Conservation (phyloP, 2,113 vertebrate genomes). For the Rissa tridactyla region DNA sequence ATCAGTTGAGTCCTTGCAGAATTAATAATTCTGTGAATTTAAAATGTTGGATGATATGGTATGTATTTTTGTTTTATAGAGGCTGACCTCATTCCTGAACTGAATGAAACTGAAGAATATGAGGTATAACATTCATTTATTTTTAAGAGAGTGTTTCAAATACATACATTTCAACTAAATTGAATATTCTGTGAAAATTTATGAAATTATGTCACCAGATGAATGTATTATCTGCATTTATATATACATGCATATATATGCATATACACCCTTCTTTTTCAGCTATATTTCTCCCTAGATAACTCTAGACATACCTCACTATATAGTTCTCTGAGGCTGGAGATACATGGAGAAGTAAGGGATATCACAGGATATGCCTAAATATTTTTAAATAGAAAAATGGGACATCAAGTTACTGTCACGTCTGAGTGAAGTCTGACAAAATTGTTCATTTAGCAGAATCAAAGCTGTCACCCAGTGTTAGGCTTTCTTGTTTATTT, state of each 20-base stretch:
- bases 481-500: background rate
- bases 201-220: background rate
- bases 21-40: background rate
- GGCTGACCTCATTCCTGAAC: constrained; percentile 74
- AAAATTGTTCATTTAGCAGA: background rate
- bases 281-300: background rate
- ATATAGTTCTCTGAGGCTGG: background rate
- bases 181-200: background rate
- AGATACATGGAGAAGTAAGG: background rate
- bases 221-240: background rate
- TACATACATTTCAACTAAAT: background rate
- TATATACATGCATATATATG: background rate
- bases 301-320: background rate
- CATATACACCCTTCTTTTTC: background rate
- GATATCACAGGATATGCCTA: background rate
- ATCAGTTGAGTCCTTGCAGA: background rate
- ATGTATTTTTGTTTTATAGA: constrained; percentile 77
- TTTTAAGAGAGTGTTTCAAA: constrained; percentile 6
- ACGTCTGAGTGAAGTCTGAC: background rate
- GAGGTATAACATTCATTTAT: constrained; percentile 71
- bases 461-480: background rate
- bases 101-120: constrained; percentile 80
- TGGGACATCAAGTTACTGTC: background rate
- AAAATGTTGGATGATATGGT: constrained; percentile 48
- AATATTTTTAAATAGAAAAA: background rate